Evolutionary conservation across 2,797 vertebrate species (phyloP).

Genomic region (Distichodus sexfasciatus): DNA sequence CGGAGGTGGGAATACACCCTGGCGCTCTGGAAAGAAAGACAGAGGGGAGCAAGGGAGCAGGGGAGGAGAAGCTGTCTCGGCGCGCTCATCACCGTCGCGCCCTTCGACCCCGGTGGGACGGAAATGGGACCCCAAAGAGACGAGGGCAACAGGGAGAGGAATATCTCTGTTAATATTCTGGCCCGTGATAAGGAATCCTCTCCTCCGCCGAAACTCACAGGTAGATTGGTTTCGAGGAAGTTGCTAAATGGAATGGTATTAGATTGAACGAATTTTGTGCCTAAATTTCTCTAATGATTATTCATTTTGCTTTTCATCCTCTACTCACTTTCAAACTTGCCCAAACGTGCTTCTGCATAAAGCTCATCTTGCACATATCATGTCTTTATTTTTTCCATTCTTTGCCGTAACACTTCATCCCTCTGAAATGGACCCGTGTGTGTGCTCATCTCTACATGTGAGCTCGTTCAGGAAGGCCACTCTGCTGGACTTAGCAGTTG

Average conservation of each 20-base stretch:
- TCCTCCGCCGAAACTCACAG: constrained; percentile 10
- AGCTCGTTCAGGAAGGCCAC: not conserved
- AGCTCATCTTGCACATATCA: constrained; percentile 13
- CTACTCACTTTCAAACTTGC: not conserved
- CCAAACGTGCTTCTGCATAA: too few species aligned
- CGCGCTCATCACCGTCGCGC: constrained; percentile 24
- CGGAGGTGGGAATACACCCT: constrained; percentile 35
- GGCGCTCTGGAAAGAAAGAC: constrained; percentile 23
- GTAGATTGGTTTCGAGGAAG: constrained; percentile 17
- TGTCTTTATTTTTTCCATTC: constrained; percentile 7
- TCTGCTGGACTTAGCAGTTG: not conserved
- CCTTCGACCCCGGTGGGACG: constrained; percentile 20
- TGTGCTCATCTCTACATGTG: constrained; percentile 30
- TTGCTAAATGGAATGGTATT: constrained; percentile 31
- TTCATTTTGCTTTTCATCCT: not conserved
- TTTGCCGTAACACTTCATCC: too few species aligned
- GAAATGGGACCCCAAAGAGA: too few species aligned
- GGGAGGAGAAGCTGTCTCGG: constrained; percentile 8
- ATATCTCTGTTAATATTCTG: not conserved
- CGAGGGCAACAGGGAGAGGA: not conserved
- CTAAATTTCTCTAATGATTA: constrained; percentile 28
- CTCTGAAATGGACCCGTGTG: too few species aligned
- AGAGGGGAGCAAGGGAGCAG: not conserved
- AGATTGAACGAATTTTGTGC: constrained; percentile 21
- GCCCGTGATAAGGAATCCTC: not conserved